phyloP scores from a whole-genome alignment of 2,888 invertebrate species.

The Brenthis hecate region DNA sequence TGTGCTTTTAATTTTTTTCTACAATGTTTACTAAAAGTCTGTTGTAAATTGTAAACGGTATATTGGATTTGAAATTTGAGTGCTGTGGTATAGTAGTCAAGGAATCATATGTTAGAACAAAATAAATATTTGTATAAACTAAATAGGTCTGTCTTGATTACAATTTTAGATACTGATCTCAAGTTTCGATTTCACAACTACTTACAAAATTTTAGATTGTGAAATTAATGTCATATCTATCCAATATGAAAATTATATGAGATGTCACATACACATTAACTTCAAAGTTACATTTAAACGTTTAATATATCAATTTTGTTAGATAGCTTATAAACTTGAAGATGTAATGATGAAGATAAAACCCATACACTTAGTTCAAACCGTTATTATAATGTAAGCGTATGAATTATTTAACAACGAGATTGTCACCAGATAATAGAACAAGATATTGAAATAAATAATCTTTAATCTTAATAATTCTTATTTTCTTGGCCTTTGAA shows the following conservation, averaged over 20 bases:
- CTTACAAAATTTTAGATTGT: too few relatives aligned
- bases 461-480: slow-evolving; percentile 45
- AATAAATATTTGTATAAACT: neutral
- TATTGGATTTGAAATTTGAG: neutral
- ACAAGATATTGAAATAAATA: slow-evolving; percentile 46
- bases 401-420: slow-evolving; percentile 35
- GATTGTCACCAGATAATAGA: slow-evolving; percentile 39
- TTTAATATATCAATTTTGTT: neutral
- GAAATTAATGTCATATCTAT: too few relatives aligned
- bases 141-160: neutral
- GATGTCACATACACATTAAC: too few relatives aligned
- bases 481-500: slow-evolving; percentile 47
- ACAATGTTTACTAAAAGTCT: slow-evolving; percentile 12
- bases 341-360: slow-evolving; percentile 15
- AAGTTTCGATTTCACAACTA: neutral
- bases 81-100: neutral
- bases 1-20: slow-evolving; percentile 34
- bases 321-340: slow-evolving; percentile 4
- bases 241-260: too few relatives aligned
- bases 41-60: neutral
- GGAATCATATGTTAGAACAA: neutral
- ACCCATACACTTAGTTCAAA: slow-evolving; percentile 1
- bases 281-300: neutral
- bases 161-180: neutral
- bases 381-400: slow-evolving; percentile 14